Evolutionary conservation across 1,140 invertebrate genomes (phyloP).

Genomic region (Pentalonia nigronervosa): DNA sequence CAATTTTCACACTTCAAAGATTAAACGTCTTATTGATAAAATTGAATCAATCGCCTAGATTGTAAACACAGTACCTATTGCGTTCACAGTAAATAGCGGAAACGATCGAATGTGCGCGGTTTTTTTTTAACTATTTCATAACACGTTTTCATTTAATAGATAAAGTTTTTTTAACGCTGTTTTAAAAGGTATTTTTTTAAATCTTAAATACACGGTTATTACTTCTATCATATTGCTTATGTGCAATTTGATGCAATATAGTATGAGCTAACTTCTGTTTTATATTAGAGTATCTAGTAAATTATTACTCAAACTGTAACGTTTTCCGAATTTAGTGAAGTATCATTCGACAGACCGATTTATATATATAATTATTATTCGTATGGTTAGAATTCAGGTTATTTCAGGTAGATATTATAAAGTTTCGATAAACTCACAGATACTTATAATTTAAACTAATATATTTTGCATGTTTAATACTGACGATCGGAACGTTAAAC

Average conservation of each 20-base stretch:
- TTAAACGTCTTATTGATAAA: background rate
- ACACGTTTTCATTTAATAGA: background rate
- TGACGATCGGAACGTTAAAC: background rate
- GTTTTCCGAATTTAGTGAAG: background rate
- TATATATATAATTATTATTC: background rate
- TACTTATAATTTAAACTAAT: background rate
- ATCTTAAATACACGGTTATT: background rate
- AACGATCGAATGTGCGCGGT: background rate
- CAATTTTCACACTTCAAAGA: background rate
- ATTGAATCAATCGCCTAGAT: background rate
- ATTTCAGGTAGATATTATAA: background rate
- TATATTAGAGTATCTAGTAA: background rate
- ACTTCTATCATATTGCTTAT: background rate
- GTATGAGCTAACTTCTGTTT: background rate
- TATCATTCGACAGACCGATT: background rate
- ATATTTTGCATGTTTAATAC: background rate
- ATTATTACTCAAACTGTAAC: background rate
- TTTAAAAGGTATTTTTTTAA: background rate
- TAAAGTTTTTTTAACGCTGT: background rate
- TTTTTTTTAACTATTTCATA: background rate
- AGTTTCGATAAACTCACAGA: background rate
- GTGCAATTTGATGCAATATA: background rate
- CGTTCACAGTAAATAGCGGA: background rate
- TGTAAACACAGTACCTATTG: background rate
- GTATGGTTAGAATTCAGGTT: background rate